These are phyloP conservation scores for Orthosia gothica DNA, from an alignment of 2,888 invertebrate genomes.

Conservation along the genomic window DNA sequence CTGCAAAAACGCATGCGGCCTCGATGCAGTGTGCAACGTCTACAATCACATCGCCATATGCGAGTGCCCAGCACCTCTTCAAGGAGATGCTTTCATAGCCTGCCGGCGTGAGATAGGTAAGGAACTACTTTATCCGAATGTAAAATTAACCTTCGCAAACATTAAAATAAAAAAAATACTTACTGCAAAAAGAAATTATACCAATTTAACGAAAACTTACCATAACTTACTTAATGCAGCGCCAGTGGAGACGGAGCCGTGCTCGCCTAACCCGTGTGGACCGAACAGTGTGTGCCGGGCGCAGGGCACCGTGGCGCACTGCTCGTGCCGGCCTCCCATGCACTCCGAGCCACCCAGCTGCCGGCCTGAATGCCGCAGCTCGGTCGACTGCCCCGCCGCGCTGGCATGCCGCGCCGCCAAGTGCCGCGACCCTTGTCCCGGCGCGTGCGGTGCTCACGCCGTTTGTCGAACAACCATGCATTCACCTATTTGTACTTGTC, in stretches of 20 bases:
- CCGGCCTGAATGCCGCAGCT: constrained; percentile 94
- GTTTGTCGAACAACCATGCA: constrained; percentile 94
- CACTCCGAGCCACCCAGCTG: constrained; percentile 95
- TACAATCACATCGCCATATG: constrained; percentile 95
- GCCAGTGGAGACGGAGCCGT: constrained; percentile 88
- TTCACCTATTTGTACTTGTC: constrained; percentile 95
- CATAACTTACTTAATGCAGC: no score
- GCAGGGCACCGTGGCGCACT: constrained; percentile 93
- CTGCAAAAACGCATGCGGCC: constrained; percentile 94
- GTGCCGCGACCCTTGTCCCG: constrained; percentile 94
- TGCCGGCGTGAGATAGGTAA: constrained; percentile 92
- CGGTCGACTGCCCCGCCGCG: constrained; percentile 93
- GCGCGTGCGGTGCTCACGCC: constrained; percentile 95
- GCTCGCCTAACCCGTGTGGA: constrained; percentile 94
- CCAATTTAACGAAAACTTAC: constrained; percentile 44
- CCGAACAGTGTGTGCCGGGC: constrained; percentile 93
- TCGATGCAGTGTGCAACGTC: constrained; percentile 94
- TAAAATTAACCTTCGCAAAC: not conserved
- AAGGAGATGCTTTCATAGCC: constrained; percentile 95
- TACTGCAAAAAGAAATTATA: constrained; percentile 5
- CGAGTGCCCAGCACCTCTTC: constrained; percentile 93
- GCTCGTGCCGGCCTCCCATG: constrained; percentile 93
- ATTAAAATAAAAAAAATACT: not conserved
- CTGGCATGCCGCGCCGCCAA: constrained; percentile 93
- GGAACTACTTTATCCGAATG: not conserved